Percentiles rank a stretch among this genome's conserved stretches.
phyloP scores from a whole-genome alignment of 2,797 vertebrate species.

The Sebastes jordani region DNA sequence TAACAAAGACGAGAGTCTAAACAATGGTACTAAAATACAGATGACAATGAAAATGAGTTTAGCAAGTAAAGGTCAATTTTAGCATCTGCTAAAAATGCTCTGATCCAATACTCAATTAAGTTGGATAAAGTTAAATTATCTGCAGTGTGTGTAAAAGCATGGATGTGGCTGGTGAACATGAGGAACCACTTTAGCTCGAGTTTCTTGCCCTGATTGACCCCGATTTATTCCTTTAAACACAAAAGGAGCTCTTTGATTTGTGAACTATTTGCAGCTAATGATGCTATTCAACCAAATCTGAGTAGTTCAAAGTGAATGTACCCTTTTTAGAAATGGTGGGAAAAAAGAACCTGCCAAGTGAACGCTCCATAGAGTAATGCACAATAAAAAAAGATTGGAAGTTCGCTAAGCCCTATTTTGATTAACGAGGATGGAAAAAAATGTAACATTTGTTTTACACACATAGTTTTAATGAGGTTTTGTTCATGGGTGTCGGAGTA shows the following conservation, averaged over 20 bases:
- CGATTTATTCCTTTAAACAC: not conserved
- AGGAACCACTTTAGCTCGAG: slow-evolving; percentile 5
- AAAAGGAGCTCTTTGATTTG: not conserved
- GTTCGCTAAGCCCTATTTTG: not conserved
- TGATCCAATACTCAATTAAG: not conserved
- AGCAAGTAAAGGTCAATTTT: not conserved
- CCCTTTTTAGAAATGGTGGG: not conserved
- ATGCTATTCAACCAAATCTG: not conserved
- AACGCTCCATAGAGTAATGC: not conserved
- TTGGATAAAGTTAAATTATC: not conserved
- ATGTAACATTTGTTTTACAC: no score
- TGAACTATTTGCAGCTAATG: not conserved
- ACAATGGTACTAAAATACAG: not conserved
- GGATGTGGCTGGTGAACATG: not conserved
- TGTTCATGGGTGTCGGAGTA: not conserved
- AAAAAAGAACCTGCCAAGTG: not conserved
- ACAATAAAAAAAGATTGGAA: not conserved
- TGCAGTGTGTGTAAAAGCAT: not conserved
- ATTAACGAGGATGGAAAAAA: not conserved
- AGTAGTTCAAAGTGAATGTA: not conserved
- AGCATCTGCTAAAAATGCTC: not conserved
- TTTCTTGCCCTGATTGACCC: not conserved
- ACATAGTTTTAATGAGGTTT: no score
- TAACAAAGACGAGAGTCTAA: not conserved
- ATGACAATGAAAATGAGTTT: not conserved